Base-by-base conservation (phyloP, 1,140 invertebrate genomes). In the Oryzaephilus surinamensis region DNA sequence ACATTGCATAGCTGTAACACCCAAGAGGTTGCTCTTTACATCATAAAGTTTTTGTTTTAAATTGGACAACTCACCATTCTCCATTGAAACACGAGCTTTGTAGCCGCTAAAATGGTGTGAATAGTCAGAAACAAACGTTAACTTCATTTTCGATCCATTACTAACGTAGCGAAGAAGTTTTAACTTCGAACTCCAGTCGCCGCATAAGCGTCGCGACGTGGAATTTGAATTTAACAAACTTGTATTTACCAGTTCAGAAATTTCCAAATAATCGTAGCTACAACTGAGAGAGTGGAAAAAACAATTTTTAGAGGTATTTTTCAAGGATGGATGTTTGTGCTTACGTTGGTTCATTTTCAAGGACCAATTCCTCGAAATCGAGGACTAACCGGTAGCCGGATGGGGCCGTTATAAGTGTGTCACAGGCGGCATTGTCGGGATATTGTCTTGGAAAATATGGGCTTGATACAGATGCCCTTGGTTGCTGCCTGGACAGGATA, bases 91-190 rank as follows among this genome's bases (percentile, higher is more conserved):
- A 33, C 72, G 70, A 0, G 76, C 73, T 48, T 77, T 72, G 52
- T 76, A 85, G 6, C 83, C 82, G 5, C 73, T 71, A 52, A 69
- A 80, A 54, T 76, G 73, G 48, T 81, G 72, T 1, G 79, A 81
- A 49, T 79, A 79, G 58, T 87, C 83, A 0, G 79, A 75, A 10
- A 67, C 60, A 54, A 85, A 84, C 24, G 67, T 65, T 26, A 85
- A 55, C n/a, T 66, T 62, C 5, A 84, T 48, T 11, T 58, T 54
- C 17, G 71, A 68, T 0, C 64, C 62, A 1, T 54, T 55, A 10
- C 71, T 74, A 18, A 72, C 68, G 58, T 77, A 71, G 1, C 78
- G 70, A 3, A 84, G 61, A 10, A 84, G 63, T 58, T 85, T 87
- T 8, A 84, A 61, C 50, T 76, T 74, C 6, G 71, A 66, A 45